A percentile compares a stretch with the other conserved stretches of the same genome.
Evolutionary conservation across 2,113 vertebrate species (phyloP).

Genomic region (Pomatostomus ruficeps): DNA sequence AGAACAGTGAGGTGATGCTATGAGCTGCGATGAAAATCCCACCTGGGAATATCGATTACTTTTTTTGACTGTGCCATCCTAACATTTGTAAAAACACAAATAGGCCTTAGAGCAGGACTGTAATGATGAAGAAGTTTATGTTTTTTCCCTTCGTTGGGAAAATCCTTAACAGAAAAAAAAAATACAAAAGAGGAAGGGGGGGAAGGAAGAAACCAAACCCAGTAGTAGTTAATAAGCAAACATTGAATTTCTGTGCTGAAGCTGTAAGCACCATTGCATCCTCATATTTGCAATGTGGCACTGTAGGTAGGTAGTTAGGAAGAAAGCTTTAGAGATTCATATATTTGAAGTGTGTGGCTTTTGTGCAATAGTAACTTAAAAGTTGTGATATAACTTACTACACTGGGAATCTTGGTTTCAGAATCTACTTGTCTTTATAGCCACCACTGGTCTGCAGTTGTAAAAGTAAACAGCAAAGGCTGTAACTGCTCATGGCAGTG

Average conservation of each 20-base stretch:
- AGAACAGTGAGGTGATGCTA: constrained; percentile 25
- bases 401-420: not conserved
- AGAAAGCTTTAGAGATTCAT: not conserved
- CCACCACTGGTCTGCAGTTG: not conserved
- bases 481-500: not conserved
- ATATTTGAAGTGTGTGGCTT: not conserved
- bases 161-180: not conserved
- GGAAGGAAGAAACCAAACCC: not conserved
- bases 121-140: not conserved
- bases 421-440: not conserved
- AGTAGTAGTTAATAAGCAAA: not conserved
- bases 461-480: not conserved
- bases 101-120: not conserved
- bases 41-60: not conserved
- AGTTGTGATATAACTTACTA: not conserved
- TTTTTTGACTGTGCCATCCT: not conserved
- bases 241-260: not conserved
- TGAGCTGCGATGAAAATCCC: constrained; percentile 11
- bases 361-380: not conserved
- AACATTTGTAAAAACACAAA: not conserved
- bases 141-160: not conserved
- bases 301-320: not conserved
- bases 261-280: not conserved
- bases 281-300: not conserved
- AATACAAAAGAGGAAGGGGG: fast-evolving